Conservation (phyloP, 2,797 vertebrate species). For the Chloroceryle amazona region DNA sequence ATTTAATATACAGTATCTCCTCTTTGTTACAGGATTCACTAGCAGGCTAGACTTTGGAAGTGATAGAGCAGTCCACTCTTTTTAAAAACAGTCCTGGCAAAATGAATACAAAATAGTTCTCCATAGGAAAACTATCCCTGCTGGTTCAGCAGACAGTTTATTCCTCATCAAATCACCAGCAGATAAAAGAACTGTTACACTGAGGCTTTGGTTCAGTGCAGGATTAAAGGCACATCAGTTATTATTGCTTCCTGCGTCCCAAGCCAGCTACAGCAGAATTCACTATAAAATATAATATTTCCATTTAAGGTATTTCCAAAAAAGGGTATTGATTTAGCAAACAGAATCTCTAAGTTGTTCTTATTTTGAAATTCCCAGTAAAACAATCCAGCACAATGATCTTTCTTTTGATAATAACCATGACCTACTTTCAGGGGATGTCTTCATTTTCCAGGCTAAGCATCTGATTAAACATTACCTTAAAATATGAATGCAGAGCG, state of each 20-base stretch:
- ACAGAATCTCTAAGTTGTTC: neutral
- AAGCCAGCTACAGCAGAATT: constrained; percentile 7
- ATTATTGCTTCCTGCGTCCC: neutral
- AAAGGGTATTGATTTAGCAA: neutral
- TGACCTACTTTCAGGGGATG: constrained; percentile 38
- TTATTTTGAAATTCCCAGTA: neutral
- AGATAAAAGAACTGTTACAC: constrained; percentile 83
- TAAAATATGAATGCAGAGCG: neutral
- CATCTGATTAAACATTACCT: constrained; percentile 30
- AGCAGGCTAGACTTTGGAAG: neutral
- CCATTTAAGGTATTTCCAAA: neutral
- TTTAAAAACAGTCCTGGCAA: constrained; percentile 36
- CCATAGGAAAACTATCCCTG: neutral
- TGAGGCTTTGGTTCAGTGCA: constrained; percentile 80
- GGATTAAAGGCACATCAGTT: constrained; percentile 82
- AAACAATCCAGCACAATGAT: neutral
- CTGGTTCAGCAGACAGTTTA: constrained; percentile 80
- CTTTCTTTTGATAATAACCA: neutral
- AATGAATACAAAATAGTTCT: constrained; percentile 67
- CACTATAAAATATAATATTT: neutral
- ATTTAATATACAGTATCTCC: neutral
- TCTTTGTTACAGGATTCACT: neutral
- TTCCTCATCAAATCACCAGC: constrained; percentile 76
- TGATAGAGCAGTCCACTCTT: neutral
- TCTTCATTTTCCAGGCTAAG: constrained; percentile 16